These are phyloP conservation scores for Cantharis rustica DNA, from an alignment of 2,888 invertebrate genomes.

Conservation along the genomic window DNA sequence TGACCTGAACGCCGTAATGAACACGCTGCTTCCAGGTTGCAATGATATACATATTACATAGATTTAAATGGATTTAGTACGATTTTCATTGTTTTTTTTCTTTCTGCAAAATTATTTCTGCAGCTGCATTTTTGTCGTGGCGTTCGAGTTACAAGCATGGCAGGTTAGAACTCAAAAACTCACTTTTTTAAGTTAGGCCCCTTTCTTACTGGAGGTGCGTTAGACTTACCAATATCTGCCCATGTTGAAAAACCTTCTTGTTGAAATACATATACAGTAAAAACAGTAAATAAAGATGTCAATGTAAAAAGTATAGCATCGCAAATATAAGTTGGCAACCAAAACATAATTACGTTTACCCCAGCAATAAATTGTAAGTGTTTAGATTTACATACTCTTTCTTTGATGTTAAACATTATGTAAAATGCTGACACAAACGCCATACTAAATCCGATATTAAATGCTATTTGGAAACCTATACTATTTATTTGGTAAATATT, in stretches of 20 bases:
- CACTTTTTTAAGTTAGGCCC: no score
- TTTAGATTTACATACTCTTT: constrained; percentile 70
- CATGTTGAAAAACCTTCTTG: constrained; percentile 64
- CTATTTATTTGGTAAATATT: constrained; percentile 47
- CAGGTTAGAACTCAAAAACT: no score
- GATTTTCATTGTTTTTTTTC: no score
- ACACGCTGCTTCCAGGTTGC: no score
- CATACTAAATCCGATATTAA: constrained; percentile 74
- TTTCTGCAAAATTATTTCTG: no score
- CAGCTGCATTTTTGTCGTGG: no score
- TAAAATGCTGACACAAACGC: constrained; percentile 70
- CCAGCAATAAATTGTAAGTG: constrained; percentile 76
- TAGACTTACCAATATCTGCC: constrained; percentile 59
- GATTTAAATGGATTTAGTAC: no score
- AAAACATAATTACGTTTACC: constrained; percentile 67
- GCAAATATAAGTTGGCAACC: constrained; percentile 71
- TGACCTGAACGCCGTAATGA: no score
- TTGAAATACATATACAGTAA: constrained; percentile 67
- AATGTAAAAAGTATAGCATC: constrained; percentile 69
- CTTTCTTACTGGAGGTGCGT: no score
- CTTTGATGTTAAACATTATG: constrained; percentile 67
- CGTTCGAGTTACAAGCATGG: no score
- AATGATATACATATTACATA: no score
- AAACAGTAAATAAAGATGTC: constrained; percentile 61
- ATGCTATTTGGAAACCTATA: constrained; percentile 64